phyloP scores from a whole-genome alignment of 2,888 invertebrate species.

The Meandrusa payeni region DNA sequence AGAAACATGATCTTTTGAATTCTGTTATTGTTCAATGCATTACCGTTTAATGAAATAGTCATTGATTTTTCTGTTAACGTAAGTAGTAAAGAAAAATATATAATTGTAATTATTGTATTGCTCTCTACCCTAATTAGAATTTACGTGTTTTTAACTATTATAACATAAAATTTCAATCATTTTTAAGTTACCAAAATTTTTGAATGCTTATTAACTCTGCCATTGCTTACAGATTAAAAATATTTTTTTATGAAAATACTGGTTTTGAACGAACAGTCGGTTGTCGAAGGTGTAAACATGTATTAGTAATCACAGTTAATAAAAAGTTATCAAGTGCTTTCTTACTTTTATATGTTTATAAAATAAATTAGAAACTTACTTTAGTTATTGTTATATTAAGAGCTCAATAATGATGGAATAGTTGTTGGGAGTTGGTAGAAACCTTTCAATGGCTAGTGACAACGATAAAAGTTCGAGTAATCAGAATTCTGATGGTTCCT shows the following conservation, averaged over 20 bases:
- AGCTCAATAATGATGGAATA: slow-evolving; percentile 15
- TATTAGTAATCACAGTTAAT: slow-evolving; percentile 37
- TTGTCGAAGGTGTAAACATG: slow-evolving; percentile 66
- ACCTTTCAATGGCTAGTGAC: slow-evolving; percentile 78
- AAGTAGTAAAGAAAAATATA: no score
- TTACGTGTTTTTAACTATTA: no score
- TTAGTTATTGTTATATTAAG: slow-evolving; percentile 24
- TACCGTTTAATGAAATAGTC: no score
- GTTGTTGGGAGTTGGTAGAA: slow-evolving; percentile 27
- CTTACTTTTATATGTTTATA: slow-evolving; percentile 41
- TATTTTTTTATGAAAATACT: slow-evolving; percentile 11
- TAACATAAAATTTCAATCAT: no score
- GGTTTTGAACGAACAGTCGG: slow-evolving; percentile 41
- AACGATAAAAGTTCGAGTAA: slow-evolving; percentile 73
- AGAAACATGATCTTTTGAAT: no score
- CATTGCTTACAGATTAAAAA: slow-evolving; percentile 11
- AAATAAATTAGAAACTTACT: slow-evolving; percentile 29
- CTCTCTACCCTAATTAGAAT: no score
- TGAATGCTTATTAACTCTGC: neutral
- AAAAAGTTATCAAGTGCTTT: slow-evolving; percentile 42
- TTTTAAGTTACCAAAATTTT: no score
- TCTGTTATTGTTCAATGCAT: no score
- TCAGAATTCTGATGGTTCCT: slow-evolving; percentile 68
- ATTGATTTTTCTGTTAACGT: no score
- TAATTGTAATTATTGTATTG: no score